Evolutionary conservation across 2,113 vertebrate species (phyloP), one percentile per base, ranked within the genome.

Genomic region (Embiotoca jacksoni): DNA sequence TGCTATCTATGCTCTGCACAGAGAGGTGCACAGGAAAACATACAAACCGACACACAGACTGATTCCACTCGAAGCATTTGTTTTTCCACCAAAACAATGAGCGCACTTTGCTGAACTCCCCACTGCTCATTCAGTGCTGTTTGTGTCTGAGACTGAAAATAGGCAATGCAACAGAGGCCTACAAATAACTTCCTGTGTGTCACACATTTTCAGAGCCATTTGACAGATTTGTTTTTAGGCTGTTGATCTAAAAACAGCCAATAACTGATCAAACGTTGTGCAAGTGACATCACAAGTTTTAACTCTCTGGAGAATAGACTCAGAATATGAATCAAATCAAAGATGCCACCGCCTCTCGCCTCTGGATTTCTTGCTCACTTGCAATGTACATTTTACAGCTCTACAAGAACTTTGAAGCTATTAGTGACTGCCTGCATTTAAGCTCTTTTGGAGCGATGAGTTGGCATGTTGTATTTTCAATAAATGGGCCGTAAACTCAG

Each of bases 181-280:
- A 91, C 86, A 82, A 91, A 93, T 92, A 93, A 75, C 73, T n/a
- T 56, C 23, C 62, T 32, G 52, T n/a, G 58, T 87, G 80, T 91
- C 78, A 77, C 62, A 78, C 66, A 54, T 89, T 85, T 87, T 81
- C 71, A 78, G 79, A 80, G 72, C 41, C 30, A 47, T 82, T 71
- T 83, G 89, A 92, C 86, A 75, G 84, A 81, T 88, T 90, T 91
- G 68, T 91, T 91, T 92, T 92, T 89, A 85, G 83, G 77, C 75
- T 76, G 49, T 71, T 84, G 79, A 83, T 84, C 91, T 93, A 92
- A 93, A 93, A 92, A 91, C 85, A 88, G 90, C 63, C 70, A 81
- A 90, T 86, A 85, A 60, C 56, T 90, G 88, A 90, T 85, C 81
- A 88, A 87, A 86, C 79, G 67, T 56, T 46, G 30, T 31, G 32